Evolutionary conservation across 2,113 vertebrate genomes (phyloP).

Genomic region (Rhinolophus ferrumequinum): DNA sequence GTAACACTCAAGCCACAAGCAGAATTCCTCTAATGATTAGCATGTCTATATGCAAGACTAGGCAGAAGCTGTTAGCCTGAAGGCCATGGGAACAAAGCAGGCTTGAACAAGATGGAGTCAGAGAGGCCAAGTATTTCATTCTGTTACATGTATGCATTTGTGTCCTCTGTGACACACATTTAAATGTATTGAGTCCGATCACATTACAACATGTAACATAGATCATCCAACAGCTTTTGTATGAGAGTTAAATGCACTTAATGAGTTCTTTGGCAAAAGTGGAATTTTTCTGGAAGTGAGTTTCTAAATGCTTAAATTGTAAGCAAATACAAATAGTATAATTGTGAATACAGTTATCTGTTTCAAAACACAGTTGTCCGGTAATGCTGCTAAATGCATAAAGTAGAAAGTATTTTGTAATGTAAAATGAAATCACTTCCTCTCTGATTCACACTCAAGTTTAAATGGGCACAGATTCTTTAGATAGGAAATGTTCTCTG

Average conservation of each 20-base stretch:
- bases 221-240: not conserved
- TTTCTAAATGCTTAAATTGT: slow-evolving; percentile 47
- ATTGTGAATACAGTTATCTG: not conserved
- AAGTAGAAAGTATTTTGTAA: slow-evolving; percentile 43
- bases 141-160: not conserved
- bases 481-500: not conserved
- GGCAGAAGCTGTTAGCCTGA: not conserved
- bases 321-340: slow-evolving; percentile 31
- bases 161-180: not conserved
- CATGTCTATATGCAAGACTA: not conserved
- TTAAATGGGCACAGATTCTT: slow-evolving; percentile 37
- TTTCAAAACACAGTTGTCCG: slow-evolving; percentile 41
- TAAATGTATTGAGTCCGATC: not conserved
- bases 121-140: not conserved
- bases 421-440: slow-evolving; percentile 54
- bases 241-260: slow-evolving; percentile 29
- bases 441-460: slow-evolving; percentile 28
- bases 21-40: not conserved
- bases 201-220: not conserved
- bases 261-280: slow-evolving; percentile 28
- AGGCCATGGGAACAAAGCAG: not conserved
- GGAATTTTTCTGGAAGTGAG: not conserved
- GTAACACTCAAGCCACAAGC: not conserved
- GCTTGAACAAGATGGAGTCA: not conserved
- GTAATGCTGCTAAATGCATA: not conserved